A percentile compares a stretch with the other conserved stretches of the same genome.
These are phyloP conservation scores for Regulus satrapa DNA, from an alignment of 2,113 vertebrate genomes.

Conservation along the genomic window DNA sequence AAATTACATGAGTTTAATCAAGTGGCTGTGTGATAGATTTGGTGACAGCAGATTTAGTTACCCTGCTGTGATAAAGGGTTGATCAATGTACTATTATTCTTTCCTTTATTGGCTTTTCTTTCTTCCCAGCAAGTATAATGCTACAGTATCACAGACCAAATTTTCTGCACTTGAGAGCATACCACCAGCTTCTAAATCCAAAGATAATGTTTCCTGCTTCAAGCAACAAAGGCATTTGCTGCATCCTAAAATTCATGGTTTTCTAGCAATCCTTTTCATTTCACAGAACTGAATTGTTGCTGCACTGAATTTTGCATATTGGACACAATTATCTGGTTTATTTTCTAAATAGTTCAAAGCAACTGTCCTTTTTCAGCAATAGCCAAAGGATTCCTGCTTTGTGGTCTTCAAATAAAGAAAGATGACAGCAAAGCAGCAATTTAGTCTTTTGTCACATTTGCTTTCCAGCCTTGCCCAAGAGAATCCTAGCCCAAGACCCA, in stretches of 20 bases:
- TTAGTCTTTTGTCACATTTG: neutral
- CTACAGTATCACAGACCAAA: neutral
- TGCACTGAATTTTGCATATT: neutral
- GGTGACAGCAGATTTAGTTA: conserved; percentile 64
- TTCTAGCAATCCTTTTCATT: neutral
- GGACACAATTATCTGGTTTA: neutral
- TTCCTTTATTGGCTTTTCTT: conserved; percentile 61
- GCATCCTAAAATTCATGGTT: neutral
- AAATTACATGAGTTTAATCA: conserved; percentile 69
- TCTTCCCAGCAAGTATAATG: neutral
- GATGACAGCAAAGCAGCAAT: neutral
- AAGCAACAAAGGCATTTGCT: neutral
- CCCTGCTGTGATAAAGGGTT: conserved; percentile 70
- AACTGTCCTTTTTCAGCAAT: neutral
- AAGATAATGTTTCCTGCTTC: neutral
- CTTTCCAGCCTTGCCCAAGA: neutral
- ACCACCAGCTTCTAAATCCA: neutral
- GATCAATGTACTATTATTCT: conserved; percentile 75
- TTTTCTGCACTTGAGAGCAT: conserved; percentile 9
- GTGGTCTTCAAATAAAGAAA: neutral
- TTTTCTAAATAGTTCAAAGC: neutral
- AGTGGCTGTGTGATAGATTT: conserved; percentile 48
- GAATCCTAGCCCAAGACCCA: neutral
- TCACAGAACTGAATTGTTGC: neutral
- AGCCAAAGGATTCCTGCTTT: neutral